Evolutionary conservation across 2,888 invertebrate species (phyloP), one percentile per base, ranked within the genome.

Genomic region (Beris chalybata): DNA sequence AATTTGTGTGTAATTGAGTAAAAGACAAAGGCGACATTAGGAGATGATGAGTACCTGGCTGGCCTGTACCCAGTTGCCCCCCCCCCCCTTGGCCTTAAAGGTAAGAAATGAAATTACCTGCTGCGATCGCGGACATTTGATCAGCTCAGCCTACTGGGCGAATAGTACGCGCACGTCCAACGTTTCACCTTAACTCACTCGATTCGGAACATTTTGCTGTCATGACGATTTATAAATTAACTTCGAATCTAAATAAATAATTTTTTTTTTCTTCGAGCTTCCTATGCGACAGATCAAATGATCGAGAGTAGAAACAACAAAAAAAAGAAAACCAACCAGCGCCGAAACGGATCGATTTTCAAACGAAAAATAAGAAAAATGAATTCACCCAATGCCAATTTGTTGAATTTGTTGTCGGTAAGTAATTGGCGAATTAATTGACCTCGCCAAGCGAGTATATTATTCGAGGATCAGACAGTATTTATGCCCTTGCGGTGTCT

Each of bases 381-480:
- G 50, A 54, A 64, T 65, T 65, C 66, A 66, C 66, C 66, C 66
- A 64, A 57, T 50, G 56, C 61, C 69, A 69, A 69, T 69, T 69
- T 69, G 69, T 69, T 69, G 67, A 69, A 64, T 65, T 64, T 65
- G 65, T 67, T 67, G 69, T 69, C 67, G 61, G 67, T 67, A 69
- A 67, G 67, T 69, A 69, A 69, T 69, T 67, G 69, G 69, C 65
- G 65, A 69, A 69, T 69, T 69, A 69, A 65, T 65, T 65, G 65
- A 65, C 65, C 55, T 52, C 44, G 13, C 65, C 61, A 31, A 61
- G 44, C 53, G 64, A 54, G 52, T 54, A 45, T 54, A 53, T 54
- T 54, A 53, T 54, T 45, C 44, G 64, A 54, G 15, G 53, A 64
- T 64, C 64, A 44, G 47, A 38, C 66, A 52, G 47, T 54, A 69